Conservation (phyloP, 2,797 vertebrate genomes). For the Acanthis flammea region DNA sequence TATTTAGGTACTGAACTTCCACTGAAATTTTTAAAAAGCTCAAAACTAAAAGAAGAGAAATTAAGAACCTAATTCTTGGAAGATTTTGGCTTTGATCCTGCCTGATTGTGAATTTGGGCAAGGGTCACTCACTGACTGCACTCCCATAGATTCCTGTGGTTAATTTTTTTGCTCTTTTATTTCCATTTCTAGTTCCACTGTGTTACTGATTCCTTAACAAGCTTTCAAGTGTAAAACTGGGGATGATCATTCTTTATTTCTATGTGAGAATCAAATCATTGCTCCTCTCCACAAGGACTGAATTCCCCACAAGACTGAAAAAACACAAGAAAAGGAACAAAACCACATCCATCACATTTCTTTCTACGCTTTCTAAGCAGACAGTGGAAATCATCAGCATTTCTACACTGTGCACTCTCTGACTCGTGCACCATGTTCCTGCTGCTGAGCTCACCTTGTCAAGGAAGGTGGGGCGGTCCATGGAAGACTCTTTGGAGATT, state of each 20-base stretch:
- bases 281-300: neutral
- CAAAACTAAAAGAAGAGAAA: neutral
- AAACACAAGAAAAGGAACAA: neutral
- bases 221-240: neutral
- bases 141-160: neutral
- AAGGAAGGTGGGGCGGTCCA: conserved; percentile 90
- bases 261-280: neutral
- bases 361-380: neutral
- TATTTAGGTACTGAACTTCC: neutral
- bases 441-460: conserved; percentile 84
- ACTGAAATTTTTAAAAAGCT: neutral
- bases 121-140: neutral
- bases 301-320: neutral
- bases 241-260: neutral
- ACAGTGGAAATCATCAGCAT: neutral
- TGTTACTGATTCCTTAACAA: neutral
- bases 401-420: neutral
- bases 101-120: neutral
- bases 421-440: neutral
- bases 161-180: neutral
- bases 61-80: neutral
- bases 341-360: accelerated
- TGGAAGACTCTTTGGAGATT: conserved; percentile 96
- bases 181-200: neutral
- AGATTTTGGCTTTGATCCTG: neutral